Conservation (phyloP, 2,888 invertebrate species). For the Leucophora obtusa region DNA sequence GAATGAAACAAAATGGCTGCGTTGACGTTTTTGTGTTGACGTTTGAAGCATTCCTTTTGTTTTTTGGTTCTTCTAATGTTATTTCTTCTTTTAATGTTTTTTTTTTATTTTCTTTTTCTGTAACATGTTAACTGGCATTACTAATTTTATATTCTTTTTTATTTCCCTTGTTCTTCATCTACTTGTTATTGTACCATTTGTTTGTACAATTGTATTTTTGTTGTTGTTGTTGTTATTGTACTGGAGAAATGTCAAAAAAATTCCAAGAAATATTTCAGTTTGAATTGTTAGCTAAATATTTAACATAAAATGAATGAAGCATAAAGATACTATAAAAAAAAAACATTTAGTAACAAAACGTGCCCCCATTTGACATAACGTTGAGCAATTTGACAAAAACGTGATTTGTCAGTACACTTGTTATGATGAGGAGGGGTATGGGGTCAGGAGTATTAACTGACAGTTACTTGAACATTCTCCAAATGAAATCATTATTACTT, state of each 20-base stretch:
- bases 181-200: conserved; percentile 12
- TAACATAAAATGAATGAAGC: conserved; percentile 41
- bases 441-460: conserved; percentile 4
- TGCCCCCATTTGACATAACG: conserved; percentile 31
- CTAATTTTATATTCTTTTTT: conserved; percentile 46
- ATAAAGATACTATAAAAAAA: neutral
- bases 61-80: conserved; percentile 17
- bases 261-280: conserved; percentile 48
- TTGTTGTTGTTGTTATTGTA: conserved; percentile 17
- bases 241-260: conserved; percentile 36
- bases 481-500: conserved; percentile 19
- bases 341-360: conserved; percentile 49
- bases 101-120: conserved; percentile 26
- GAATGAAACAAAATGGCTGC: conserved; percentile 60
- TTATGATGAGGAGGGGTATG: conserved; percentile 23
- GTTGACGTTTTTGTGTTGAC: conserved; percentile 64
- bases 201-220: conserved; percentile 1
- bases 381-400: conserved; percentile 53
- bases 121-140: conserved; percentile 54
- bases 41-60: conserved; percentile 58
- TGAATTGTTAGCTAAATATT: conserved; percentile 51
- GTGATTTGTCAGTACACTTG: conserved; percentile 53
- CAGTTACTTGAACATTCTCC: neutral
- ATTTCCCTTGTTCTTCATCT: conserved; percentile 13
- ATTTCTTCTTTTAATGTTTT: conserved; percentile 41